phyloP scores from a whole-genome alignment of 2,113 vertebrate species.

The Indicator maculatus region DNA sequence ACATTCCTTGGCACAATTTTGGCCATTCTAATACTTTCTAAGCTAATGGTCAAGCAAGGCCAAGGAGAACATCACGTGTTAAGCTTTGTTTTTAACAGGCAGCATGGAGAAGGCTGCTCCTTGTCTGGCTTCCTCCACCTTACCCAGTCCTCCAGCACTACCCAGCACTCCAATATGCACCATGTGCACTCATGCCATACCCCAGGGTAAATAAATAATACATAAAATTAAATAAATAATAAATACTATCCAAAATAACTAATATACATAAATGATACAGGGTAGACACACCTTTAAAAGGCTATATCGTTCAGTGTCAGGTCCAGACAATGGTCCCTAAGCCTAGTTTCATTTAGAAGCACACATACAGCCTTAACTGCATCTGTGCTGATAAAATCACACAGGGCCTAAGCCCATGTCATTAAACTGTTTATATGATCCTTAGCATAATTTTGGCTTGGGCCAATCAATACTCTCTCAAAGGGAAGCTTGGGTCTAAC shows the following conservation, averaged over 20 bases:
- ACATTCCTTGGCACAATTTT: not conserved
- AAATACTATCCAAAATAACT: not conserved
- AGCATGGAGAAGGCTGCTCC: not conserved
- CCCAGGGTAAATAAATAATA: not conserved
- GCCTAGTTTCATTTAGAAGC: not conserved
- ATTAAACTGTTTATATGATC: not conserved
- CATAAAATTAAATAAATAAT: not conserved
- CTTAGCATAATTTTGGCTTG: not conserved
- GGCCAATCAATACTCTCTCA: not conserved
- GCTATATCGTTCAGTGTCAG: not conserved
- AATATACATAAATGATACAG: not conserved
- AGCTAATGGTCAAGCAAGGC: not conserved
- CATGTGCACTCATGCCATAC: not conserved
- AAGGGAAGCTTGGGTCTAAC: not conserved
- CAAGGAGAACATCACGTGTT: not conserved
- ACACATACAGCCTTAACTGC: not conserved
- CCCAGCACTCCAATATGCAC: not conserved
- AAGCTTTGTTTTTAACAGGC: not conserved
- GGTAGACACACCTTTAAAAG: not conserved
- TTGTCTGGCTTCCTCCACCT: accelerated
- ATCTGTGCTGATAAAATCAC: not conserved
- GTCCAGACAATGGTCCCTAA: not conserved
- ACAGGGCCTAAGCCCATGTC: not conserved
- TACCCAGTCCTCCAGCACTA: not conserved
- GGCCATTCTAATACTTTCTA: not conserved